Evolutionary conservation across 35 echinoderm and acorn worm genomes (phyloP), one percentile per base, ranked within the genome.

Genomic region (Strongylocentrotus purpuratus): DNA sequence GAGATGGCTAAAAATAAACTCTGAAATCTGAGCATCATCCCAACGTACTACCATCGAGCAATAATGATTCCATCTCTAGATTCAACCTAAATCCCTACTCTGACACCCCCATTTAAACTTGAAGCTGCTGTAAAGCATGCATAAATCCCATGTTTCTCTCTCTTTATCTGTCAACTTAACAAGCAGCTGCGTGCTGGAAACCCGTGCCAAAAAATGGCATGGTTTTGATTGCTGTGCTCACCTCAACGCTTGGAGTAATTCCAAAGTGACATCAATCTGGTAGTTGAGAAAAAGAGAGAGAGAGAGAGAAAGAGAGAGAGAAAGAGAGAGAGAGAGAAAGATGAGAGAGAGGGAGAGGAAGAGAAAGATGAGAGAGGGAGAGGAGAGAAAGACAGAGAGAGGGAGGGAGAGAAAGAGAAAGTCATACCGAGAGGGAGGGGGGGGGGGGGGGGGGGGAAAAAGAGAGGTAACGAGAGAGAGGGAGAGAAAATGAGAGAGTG

Each of bases 221-320:
- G 61, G 61, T 25, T 70, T 55, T 28, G 18, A 70, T 70, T 70
- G 61, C 61, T 22, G 61, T 13, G 31, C 96, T 71, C 86, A 96
- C 96, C 96, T 96, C 96, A 94, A 55, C 31, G 88, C 86, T 61
- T 95, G 92, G 33, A 98, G 95, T 35, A 97, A 96, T 71, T 97
- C 95, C 47, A 94, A 52, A 46, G 95, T 98, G 11, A 98, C 89
- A 91, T 98, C 70, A 10, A 96, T 52, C 95, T 96, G 94, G 33
- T 41, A 91, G 11, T 33, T 94, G 85, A 11, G 9, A 28, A 32
- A 31, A 13, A 41, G 32, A 85, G 47, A 31, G 33, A 33, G 46
- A 25, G 14, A 61, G 46, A 33, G 33, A 94, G 45, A 78, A 14
- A 94, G 25, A 33, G 22, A 33, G 85, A 15, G 25, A 25, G 7